Evolutionary conservation across 2,888 invertebrate genomes (phyloP), one percentile per base, ranked within the genome.

Genomic region (Synergus gifuensis): DNA sequence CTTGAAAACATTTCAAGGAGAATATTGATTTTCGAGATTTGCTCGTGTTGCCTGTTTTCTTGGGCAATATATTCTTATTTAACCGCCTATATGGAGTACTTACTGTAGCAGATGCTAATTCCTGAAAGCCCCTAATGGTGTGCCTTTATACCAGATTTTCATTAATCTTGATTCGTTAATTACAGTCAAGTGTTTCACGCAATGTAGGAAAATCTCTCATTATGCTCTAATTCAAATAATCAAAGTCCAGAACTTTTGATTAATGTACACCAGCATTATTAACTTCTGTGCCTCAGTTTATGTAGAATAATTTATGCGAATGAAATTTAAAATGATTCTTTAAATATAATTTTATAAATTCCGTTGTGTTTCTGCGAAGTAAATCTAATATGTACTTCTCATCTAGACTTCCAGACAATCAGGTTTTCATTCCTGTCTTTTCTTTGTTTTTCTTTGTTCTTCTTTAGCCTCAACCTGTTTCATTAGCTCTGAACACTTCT

Each of bases 111-210:
- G 16, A 69, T 69, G 69, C 22, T 46, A 11, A 69, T 69, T 49
- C 28, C 49, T 69, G 69, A 69, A 69, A 69, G 69, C 69, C 69
- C 16, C 69, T 69, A 49, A 69, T 69, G 69, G 69, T 16, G 49
- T 49, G 16, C 22, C 49, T 28, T 46, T 22, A 22, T 46, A 46
- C 46, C 46, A 49, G 69, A 69, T 69, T 69, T 46, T 69, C 69
- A 69, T 69, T 69, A 69, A 46, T 69, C 46, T 49, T 49, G 28
- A 69, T 69, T 46, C 46, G 49, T 49, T 69, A 69, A 69, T 49
- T 69, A 22, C 28, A 28, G 49, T 69, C 8, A 16, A 69, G 46
- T 49, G 69, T 49, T 69, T 69, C 49, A 69, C 49, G 22, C 49
- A 54, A n/a, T 54, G 69, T 69, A 40, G 16, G 28, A 28, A 69